These are phyloP conservation scores for Tupaia tana DNA, from an alignment of 2,113 vertebrate species.

Conservation along the genomic window DNA sequence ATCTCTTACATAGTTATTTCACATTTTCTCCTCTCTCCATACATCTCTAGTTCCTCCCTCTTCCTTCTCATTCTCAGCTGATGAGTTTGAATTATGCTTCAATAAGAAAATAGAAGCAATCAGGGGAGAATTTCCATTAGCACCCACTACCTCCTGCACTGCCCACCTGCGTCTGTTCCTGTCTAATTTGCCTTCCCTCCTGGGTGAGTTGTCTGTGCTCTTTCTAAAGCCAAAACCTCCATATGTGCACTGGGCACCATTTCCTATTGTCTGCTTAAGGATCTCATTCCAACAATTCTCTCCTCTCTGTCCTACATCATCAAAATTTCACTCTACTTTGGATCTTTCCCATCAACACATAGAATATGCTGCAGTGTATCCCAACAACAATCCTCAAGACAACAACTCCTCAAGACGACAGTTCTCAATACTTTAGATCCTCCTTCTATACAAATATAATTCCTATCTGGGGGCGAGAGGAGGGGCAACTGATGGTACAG, in stretches of 20 bases:
- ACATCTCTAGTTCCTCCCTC: neutral
- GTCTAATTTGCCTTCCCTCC: constrained; percentile 16
- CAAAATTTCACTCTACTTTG: neutral
- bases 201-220: constrained; percentile 37
- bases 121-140: neutral
- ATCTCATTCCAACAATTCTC: neutral
- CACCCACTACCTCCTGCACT: neutral
- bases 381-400: neutral
- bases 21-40: neutral
- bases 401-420: neutral
- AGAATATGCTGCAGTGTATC: neutral
- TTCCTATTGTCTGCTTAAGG: constrained; percentile 32
- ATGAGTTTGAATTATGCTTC: constrained; percentile 41
- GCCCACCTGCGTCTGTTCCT: constrained; percentile 57
- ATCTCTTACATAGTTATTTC: neutral
- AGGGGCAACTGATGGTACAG: too few species aligned
- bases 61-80: neutral
- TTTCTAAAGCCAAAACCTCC: constrained; percentile 69
- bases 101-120: constrained; percentile 39
- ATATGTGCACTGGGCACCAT: constrained; percentile 69
- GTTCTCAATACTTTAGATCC: neutral
- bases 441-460: neutral
- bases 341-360: constrained; percentile 3
- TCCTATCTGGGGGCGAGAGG: neutral
- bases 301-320: neutral